Evolutionary conservation across 2,888 invertebrate species (phyloP).

Genomic region (Tenthredo scrophulariae): DNA sequence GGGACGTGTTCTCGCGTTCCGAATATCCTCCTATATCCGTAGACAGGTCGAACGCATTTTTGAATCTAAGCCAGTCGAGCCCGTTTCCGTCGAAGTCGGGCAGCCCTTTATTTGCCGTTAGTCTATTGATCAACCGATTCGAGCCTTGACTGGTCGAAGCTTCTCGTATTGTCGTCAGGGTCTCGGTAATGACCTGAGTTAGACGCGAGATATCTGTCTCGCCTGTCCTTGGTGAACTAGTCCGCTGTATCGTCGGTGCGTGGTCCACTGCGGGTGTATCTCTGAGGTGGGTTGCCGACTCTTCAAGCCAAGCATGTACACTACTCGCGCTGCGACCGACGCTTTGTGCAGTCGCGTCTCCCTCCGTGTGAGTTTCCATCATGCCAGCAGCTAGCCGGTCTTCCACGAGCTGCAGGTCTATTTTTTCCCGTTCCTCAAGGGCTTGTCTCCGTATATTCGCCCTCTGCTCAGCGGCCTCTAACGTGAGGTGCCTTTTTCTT

Average conservation of each 20-base stretch:
- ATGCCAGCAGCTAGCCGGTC: neutral
- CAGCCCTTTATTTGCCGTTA: neutral
- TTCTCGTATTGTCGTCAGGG: too few species aligned
- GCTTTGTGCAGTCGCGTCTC: neutral
- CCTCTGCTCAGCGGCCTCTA: neutral
- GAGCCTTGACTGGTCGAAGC: too few species aligned
- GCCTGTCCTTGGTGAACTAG: neutral
- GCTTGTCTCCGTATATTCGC: neutral
- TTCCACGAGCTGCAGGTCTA: neutral
- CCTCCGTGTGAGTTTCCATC: neutral
- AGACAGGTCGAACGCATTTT: slow-evolving; percentile 52
- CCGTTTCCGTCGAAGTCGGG: slow-evolving; percentile 54
- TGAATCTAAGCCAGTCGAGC: slow-evolving; percentile 56
- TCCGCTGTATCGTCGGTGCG: neutral
- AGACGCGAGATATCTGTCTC: neutral
- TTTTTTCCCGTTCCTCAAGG: neutral
- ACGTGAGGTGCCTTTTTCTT: neutral
- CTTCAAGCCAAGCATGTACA: neutral
- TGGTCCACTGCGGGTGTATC: neutral
- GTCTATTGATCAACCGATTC: neutral
- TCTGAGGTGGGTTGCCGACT: neutral
- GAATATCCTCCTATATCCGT: slow-evolving; percentile 53
- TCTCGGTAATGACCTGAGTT: neutral
- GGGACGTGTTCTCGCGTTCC: slow-evolving; percentile 56
- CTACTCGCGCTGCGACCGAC: neutral